These are phyloP conservation scores for Eilema griseolum DNA, from an alignment of 2,888 invertebrate genomes.

Conservation along the genomic window DNA sequence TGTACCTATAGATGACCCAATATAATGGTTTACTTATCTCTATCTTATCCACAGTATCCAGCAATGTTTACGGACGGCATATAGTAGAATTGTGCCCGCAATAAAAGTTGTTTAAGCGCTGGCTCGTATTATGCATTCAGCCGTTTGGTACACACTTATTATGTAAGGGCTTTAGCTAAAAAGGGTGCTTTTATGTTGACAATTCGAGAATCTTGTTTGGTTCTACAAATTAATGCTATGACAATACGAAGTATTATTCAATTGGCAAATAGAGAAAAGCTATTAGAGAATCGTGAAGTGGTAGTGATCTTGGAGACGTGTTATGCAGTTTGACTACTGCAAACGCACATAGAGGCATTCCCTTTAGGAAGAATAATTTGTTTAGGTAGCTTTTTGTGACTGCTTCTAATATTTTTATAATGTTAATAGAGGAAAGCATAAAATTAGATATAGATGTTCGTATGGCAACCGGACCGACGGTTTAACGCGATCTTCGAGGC, in stretches of 20 bases:
- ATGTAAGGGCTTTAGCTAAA: constrained; percentile 20
- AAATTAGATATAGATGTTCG: too few species aligned
- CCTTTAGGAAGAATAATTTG: too few species aligned
- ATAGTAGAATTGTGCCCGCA: constrained; percentile 37
- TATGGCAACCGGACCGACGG: too few species aligned
- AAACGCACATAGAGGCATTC: too few species aligned
- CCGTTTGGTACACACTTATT: constrained; percentile 22
- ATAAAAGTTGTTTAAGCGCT: constrained; percentile 45
- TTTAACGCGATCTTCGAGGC: too few species aligned
- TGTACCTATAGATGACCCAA: background rate
- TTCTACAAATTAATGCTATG: background rate
- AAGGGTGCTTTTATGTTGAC: background rate
- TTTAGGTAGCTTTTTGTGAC: too few species aligned
- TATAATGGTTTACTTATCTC: constrained; percentile 1
- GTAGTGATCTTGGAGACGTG: too few species aligned
- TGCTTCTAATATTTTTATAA: too few species aligned
- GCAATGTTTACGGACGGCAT: constrained; percentile 43
- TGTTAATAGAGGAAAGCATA: too few species aligned
- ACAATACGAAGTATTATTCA: background rate
- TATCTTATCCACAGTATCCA: constrained; percentile 31
- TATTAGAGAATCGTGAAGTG: too few species aligned
- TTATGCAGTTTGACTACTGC: too few species aligned
- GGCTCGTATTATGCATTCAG: constrained; percentile 32
- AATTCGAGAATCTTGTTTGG: background rate
- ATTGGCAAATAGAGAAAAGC: too few species aligned